Evolutionary conservation across 2,797 vertebrate genomes (phyloP).

Genomic region (Manis pentadactyla): DNA sequence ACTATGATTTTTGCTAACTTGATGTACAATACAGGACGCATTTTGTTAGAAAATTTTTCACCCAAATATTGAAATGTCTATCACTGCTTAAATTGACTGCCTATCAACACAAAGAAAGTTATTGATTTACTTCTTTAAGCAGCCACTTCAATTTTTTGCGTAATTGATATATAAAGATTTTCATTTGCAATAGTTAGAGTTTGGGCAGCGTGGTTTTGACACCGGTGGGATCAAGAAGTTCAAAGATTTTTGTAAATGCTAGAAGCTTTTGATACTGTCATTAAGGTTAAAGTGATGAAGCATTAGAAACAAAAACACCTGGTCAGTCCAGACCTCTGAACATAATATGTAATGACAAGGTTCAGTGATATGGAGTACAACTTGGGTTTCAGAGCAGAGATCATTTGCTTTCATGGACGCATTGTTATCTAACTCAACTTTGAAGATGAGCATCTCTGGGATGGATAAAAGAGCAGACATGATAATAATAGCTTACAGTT

Average conservation of each 20-base stretch:
- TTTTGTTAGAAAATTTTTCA: conserved; percentile 35
- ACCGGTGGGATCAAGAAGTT: background rate
- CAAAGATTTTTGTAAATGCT: conserved; percentile 47
- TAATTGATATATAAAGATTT: conserved; percentile 64
- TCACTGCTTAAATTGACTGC: background rate
- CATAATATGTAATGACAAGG: background rate
- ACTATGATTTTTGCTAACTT: conserved; percentile 13
- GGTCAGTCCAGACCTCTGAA: background rate
- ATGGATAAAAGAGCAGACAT: background rate
- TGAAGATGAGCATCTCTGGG: background rate
- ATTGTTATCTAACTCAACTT: background rate
- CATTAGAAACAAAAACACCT: background rate
- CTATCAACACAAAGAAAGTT: conserved; percentile 25
- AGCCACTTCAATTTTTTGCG: conserved; percentile 30
- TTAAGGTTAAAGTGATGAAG: conserved; percentile 26
- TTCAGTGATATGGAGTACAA: background rate
- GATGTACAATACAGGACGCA: background rate
- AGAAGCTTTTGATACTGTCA: background rate
- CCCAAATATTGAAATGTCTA: conserved; percentile 36
- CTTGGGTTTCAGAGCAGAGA: background rate
- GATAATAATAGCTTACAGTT: background rate
- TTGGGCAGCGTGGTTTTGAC: conserved; percentile 45
- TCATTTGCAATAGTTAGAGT: conserved; percentile 21
- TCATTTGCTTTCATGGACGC: background rate
- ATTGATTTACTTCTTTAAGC: conserved; percentile 8